Evolutionary conservation across 2,888 invertebrate genomes (phyloP), one percentile per base, ranked within the genome.

Genomic region (Amiota minor): DNA sequence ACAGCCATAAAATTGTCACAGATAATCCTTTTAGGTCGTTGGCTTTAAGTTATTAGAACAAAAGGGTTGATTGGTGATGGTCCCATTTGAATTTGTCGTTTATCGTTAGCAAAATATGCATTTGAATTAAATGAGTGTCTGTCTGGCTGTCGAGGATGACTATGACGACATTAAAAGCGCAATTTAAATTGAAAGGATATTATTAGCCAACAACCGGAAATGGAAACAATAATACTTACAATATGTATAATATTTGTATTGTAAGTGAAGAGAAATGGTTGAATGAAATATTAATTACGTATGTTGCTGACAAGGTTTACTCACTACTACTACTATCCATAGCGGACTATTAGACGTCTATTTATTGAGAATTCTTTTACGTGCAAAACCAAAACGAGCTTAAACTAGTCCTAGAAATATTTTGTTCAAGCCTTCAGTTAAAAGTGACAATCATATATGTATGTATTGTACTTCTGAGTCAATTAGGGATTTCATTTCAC

Each of bases 21-120:
- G 67, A 74, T 78, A 78, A 76, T 78, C 75, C 78, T 71, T 77
- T 74, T 69, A 74, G 78, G 78, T 78, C 78, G 78, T 78, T 78
- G 78, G 72, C 78, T 76, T 78, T 78, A 73, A 78, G 78, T 78
- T 78, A 78, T 75, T 76, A 76, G 71, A 62, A 76, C 73, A 75
- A 73, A 75, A 59, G 59, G 23, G 59, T 11, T 16, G 35, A 6
- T 35, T 3, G 35, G 35, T 35, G 35, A 35, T 35, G 35, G 6
- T 35, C 0, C 35, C 35, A 35, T 35, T 35, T 35, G 35, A 35
- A 35, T 35, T 35, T 35, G 35, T 35, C 2, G 35, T 35, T 35
- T n/a, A 53, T 53, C 53, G 53, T 53, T n/a, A n/a, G 10, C 53
- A 53, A n/a, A n/a, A n/a, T 53, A 53, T 12, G 23, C 62, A 35